Evolutionary conservation across 2,797 vertebrate species (phyloP).

Genomic region (Acestrorhynchus altus): DNA sequence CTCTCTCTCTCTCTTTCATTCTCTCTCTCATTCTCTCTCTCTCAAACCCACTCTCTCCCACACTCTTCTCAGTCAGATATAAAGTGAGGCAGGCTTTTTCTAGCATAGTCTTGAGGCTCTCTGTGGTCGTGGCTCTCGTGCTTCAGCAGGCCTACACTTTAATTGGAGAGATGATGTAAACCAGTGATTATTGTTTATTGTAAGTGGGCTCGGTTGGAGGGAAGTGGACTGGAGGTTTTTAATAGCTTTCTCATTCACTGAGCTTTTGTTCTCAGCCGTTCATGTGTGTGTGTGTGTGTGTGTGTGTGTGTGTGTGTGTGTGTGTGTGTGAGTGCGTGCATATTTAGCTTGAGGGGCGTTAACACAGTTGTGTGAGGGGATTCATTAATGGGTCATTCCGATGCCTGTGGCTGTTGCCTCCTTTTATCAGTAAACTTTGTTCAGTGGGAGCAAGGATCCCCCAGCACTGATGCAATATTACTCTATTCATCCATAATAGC

Average conservation of each 20-base stretch:
- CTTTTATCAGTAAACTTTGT: conserved; percentile 55
- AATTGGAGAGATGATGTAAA: conserved; percentile 32
- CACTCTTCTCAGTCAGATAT: neutral
- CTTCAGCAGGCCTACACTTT: neutral
- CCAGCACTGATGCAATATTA: conserved; percentile 52
- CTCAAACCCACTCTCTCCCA: neutral
- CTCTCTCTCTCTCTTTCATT: neutral
- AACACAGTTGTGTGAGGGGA: conserved; percentile 60
- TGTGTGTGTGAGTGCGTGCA: conserved; percentile 20
- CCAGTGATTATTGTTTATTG: conserved; percentile 24
- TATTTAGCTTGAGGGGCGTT: conserved; percentile 66
- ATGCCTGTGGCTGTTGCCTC: conserved; percentile 62
- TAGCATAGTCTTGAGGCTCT: neutral
- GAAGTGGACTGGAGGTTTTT: conserved; percentile 23
- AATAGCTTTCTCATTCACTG: conserved; percentile 35
- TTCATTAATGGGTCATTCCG: conserved; percentile 75
- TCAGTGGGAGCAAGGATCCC: conserved; percentile 38
- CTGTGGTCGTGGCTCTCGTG: neutral
- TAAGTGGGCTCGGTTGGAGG: conserved; percentile 8
- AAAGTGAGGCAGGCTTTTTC: conserved; percentile 9
- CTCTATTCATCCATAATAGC: conserved; percentile 55
- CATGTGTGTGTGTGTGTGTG: neutral
- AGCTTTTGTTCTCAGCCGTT: conserved; percentile 14
- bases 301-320: conserved; percentile 15
- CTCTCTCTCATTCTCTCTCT: neutral